Percentiles rank a stretch among this genome's conserved stretches.
Conservation (phyloP, 30 jellyfish, hydroid and myxozoan genomes). For the Calvadosia cruxmelitensis region DNA sequence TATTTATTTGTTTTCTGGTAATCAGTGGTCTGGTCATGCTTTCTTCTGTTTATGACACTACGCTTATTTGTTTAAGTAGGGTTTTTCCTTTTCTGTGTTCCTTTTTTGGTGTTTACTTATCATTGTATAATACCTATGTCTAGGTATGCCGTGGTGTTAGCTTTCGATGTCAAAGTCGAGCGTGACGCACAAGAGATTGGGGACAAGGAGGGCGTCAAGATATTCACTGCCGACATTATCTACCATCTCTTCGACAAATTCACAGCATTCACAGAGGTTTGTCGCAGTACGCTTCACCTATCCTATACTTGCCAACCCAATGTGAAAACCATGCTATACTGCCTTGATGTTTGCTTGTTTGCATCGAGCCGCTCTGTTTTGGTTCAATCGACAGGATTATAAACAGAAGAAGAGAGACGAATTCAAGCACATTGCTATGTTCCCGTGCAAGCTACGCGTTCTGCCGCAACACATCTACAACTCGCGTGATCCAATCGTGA, state of each 20-base stretch:
- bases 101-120: too few relatives aligned
- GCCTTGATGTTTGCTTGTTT: not conserved
- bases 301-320: not conserved
- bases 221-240: conserved; percentile 96
- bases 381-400: conserved; percentile 41
- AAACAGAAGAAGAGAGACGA: conserved; percentile 71
- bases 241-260: conserved; percentile 89
- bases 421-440: conserved; percentile 81
- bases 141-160: conserved; percentile 94
- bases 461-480: conserved; percentile 91
- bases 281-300: not conserved
- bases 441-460: conserved; percentile 83
- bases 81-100: too few relatives aligned
- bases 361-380: not conserved
- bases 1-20: too few relatives aligned
- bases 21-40: too few relatives aligned
- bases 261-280: conserved; percentile 91
- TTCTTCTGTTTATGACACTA: too few relatives aligned
- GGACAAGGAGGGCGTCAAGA: conserved; percentile 81
- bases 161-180: conserved; percentile 97
- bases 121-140: too few relatives aligned
- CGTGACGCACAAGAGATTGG: conserved; percentile 91
- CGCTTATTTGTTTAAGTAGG: too few relatives aligned
- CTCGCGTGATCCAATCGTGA: conserved; percentile 93
- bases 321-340: not conserved